Evolutionary conservation across 1,140 invertebrate species (phyloP), one percentile per base, ranked within the genome.

Genomic region (Thereuonema tuberculata): DNA sequence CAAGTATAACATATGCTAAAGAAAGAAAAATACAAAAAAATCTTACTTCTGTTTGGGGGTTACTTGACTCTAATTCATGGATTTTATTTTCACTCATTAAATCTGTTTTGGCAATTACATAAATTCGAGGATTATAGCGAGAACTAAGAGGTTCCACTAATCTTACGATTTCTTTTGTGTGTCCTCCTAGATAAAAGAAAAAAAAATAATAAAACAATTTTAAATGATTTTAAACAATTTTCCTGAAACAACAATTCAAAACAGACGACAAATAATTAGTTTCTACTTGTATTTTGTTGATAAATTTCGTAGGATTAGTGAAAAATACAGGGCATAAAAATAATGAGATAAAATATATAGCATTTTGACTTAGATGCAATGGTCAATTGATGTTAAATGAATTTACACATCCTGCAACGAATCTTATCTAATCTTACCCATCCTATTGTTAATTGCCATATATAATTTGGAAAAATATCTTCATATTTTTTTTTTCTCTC

Each of bases 101-200:
- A 75, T 98, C 93, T 55, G 81, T 84, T 28, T 81, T 75, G 17
- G 91, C 87, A 57, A 90, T 69, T 56, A 96, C 73, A 69, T 93
- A 97, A 55, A 85, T 69, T 69, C 83, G 74, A 1, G 84, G 87
- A 1, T 68, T 69, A 71, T 86, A 93, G 64, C 77, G 77, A 59
- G 68, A 70, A 67, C 82, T 74, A 23, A 90, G 68, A 43, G 76
- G 73, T 63, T 79, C 71, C 26, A 87, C 69, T 26, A 95, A 74
- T 61, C 80, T 74, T 47, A 94, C 68, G 80, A 96, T 88, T 78
- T 97, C 93, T 27, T 84, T 82, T 1, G 93, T 95, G 71, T 97
- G 93, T 14, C 86, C 87, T 57, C 85, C 83, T 64, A 62, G 58
- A 59, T 26, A 50, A 31, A 17, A n/a, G n/a, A 50, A 12, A 12